Percentiles rank a stretch among this genome's conserved stretches.
phyloP scores from a whole-genome alignment of 2,797 vertebrate species.

The Peromyscus eremicus region DNA sequence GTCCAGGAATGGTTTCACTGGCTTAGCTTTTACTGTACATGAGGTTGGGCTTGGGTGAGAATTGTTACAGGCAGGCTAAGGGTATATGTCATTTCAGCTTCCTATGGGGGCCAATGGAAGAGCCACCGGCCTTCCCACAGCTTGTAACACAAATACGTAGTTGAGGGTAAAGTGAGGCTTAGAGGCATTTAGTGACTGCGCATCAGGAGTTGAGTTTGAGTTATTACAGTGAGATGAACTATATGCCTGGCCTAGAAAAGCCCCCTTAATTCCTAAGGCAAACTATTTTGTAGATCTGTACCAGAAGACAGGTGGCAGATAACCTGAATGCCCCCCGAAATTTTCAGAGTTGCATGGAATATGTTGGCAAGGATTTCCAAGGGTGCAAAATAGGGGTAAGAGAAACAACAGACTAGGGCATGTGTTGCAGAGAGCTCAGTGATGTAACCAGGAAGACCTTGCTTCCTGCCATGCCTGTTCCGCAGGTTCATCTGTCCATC shows the following conservation, averaged over 20 bases:
- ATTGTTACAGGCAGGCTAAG: background rate
- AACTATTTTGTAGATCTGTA: background rate
- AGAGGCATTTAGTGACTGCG: background rate
- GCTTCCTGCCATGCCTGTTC: background rate
- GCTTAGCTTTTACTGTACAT: background rate
- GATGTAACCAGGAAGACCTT: background rate
- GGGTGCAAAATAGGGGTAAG: background rate
- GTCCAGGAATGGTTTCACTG: background rate
- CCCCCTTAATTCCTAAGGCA: constrained; percentile 21
- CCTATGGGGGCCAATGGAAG: background rate
- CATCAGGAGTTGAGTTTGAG: background rate
- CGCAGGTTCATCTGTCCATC: background rate
- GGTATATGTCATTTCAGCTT: background rate
- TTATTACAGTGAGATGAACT: background rate
- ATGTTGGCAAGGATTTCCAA: background rate
- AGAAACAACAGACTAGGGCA: background rate
- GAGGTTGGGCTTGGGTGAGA: background rate
- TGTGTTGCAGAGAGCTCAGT: background rate
- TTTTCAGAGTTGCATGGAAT: background rate
- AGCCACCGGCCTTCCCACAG: background rate
- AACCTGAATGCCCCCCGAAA: background rate
- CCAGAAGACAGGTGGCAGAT: background rate
- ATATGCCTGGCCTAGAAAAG: background rate
- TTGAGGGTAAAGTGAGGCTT: background rate
- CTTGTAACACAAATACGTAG: background rate